phyloP scores from a whole-genome alignment of 2,888 invertebrate genomes.

The Cecidostiba fungosa region DNA sequence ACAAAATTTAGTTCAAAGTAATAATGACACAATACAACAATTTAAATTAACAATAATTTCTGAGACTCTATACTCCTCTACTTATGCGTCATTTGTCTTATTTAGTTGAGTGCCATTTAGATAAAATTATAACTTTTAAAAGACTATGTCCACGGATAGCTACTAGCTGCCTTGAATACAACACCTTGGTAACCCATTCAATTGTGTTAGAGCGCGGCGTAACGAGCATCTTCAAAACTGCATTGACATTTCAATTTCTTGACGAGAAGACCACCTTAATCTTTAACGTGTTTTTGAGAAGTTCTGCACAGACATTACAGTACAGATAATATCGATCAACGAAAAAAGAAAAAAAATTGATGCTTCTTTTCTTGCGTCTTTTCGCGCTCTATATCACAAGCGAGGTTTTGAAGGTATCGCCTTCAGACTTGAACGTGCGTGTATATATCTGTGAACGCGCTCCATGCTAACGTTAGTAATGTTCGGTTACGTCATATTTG shows the following conservation, averaged over 20 bases:
- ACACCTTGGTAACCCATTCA: background rate
- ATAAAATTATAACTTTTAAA: constrained; percentile 22
- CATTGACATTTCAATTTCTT: background rate
- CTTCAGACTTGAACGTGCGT: background rate
- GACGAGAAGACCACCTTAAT: background rate
- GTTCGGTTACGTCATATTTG: constrained; percentile 30
- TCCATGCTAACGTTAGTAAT: constrained; percentile 18
- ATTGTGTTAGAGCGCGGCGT: background rate
- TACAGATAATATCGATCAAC: background rate
- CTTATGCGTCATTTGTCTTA: constrained; percentile 10
- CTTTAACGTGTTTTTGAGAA: background rate
- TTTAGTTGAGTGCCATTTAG: constrained; percentile 47
- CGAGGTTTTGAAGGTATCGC: background rate
- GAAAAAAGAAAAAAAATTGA: background rate
- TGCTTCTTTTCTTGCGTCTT: background rate
- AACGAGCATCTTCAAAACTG: background rate
- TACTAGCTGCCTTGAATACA: background rate
- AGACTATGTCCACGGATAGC: constrained; percentile 18
- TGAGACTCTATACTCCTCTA: constrained; percentile 64
- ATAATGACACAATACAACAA: constrained; percentile 71
- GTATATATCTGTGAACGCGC: constrained; percentile 7
- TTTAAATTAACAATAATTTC: constrained; percentile 75
- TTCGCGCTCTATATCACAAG: background rate
- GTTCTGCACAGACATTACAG: background rate
- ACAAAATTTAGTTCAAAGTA: constrained; percentile 76